phyloP scores from a whole-genome alignment of 2,113 vertebrate species.

The Hyaena hyaena region DNA sequence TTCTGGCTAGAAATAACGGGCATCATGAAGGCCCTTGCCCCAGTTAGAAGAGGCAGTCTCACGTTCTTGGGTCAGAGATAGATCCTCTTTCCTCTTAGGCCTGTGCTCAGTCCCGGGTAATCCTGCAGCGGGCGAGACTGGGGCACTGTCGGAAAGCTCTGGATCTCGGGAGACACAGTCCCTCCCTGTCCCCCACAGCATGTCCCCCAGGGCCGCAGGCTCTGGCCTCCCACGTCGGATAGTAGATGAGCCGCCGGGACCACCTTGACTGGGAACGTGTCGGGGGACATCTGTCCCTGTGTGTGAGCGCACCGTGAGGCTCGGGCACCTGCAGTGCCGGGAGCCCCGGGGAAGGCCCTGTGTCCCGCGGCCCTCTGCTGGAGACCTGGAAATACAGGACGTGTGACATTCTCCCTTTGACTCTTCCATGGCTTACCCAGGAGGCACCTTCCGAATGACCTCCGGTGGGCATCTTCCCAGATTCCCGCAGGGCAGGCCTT shows the following conservation, averaged over 20 bases:
- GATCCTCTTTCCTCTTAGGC: background rate
- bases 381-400: slow-evolving; percentile 64
- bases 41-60: background rate
- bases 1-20: background rate
- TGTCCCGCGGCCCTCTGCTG: background rate
- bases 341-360: background rate
- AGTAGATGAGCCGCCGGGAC: background rate
- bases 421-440: background rate
- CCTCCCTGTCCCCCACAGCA: background rate
- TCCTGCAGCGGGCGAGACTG: background rate
- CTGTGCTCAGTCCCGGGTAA: background rate
- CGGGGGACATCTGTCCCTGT: background rate
- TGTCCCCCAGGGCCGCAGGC: background rate
- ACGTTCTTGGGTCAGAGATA: slow-evolving; percentile 30
- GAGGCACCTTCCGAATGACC: background rate
- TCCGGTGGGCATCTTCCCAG: background rate
- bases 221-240: background rate
- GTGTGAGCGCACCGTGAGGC: background rate
- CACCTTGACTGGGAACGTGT: background rate
- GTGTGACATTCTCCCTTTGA: slow-evolving; percentile 21
- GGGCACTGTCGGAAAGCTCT: background rate
- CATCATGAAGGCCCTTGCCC: background rate
- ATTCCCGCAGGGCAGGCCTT: background rate
- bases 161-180: background rate
- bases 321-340: background rate